Percentiles rank a stretch among this genome's conserved stretches.
Evolutionary conservation across 2,888 invertebrate genomes (phyloP).

Genomic region (Tenthredo amoena): DNA sequence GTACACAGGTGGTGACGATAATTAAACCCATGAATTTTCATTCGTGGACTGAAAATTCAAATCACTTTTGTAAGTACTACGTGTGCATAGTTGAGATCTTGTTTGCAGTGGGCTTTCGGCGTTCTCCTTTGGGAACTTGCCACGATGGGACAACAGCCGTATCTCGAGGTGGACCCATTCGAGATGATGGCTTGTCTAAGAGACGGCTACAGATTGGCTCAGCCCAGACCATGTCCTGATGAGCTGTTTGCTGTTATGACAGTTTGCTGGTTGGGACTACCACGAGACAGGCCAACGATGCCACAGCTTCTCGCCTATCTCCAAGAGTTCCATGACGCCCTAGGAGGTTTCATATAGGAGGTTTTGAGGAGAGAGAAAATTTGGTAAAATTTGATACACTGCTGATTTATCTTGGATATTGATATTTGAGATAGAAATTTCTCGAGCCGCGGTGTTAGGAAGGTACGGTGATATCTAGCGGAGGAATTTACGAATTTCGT

Average conservation of each 20-base stretch:
- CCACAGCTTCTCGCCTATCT: conserved; percentile 86
- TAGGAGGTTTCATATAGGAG: conserved; percentile 83
- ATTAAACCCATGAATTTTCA: not conserved
- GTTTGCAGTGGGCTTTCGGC: conserved; percentile 93
- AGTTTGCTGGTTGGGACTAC: conserved; percentile 86
- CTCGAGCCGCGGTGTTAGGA: not conserved
- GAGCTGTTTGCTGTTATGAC: conserved; percentile 92
- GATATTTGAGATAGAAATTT: not conserved
- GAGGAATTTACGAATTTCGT: not conserved
- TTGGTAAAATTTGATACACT: not conserved
- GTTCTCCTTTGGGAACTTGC: conserved; percentile 96
- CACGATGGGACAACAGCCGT: conserved; percentile 94
- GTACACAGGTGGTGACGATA: not conserved
- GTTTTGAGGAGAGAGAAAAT: not conserved
- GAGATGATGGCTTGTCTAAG: conserved; percentile 93
- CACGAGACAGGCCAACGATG: conserved; percentile 84
- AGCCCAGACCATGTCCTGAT: conserved; percentile 97
- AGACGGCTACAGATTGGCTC: conserved; percentile 93
- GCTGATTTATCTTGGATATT: not conserved
- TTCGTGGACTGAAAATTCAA: not conserved
- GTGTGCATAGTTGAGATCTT: not conserved
- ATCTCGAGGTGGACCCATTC: conserved; percentile 94
- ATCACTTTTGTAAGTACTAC: too few species aligned
- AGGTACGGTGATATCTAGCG: not conserved
- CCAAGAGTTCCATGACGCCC: conserved; percentile 86